These are phyloP conservation scores for Nothocercus nigrocapillus DNA, from an alignment of 2,113 vertebrate species.

Conservation along the genomic window DNA sequence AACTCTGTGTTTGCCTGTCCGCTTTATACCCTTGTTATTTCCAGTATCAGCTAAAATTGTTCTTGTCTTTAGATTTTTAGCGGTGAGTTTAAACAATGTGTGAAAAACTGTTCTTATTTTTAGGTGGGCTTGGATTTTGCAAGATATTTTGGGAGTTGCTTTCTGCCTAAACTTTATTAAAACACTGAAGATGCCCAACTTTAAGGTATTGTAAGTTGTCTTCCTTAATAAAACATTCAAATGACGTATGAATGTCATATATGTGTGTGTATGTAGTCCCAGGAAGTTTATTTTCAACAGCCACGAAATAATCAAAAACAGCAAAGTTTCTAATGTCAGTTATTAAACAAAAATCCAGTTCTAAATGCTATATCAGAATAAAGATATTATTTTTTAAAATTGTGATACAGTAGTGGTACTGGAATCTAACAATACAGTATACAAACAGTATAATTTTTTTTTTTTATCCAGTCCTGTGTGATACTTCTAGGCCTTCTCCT, in stretches of 20 bases:
- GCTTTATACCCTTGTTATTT: not conserved
- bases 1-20: not conserved
- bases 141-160: conserved; percentile 92
- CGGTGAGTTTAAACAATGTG: not conserved
- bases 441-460: not conserved
- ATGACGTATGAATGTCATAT: not conserved
- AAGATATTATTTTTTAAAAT: not conserved
- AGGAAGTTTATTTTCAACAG: not conserved
- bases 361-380: not conserved
- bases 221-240: not conserved
- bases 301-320: not conserved
- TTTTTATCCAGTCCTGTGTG: conserved; percentile 87
- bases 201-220: conserved; percentile 85
- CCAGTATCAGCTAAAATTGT: not conserved
- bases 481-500: conserved; percentile 94
- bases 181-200: conserved; percentile 93
- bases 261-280: not conserved
- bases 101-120: conserved; percentile 49
- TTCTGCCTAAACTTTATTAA: conserved; percentile 97
- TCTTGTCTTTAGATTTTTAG: not conserved
- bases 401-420: not conserved
- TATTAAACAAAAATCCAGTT: not conserved
- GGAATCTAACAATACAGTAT: not conserved
- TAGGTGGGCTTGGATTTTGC: conserved; percentile 98
- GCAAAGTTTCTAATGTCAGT: not conserved